phyloP scores from a whole-genome alignment of 2,888 invertebrate genomes.

The Laothoe populi region DNA sequence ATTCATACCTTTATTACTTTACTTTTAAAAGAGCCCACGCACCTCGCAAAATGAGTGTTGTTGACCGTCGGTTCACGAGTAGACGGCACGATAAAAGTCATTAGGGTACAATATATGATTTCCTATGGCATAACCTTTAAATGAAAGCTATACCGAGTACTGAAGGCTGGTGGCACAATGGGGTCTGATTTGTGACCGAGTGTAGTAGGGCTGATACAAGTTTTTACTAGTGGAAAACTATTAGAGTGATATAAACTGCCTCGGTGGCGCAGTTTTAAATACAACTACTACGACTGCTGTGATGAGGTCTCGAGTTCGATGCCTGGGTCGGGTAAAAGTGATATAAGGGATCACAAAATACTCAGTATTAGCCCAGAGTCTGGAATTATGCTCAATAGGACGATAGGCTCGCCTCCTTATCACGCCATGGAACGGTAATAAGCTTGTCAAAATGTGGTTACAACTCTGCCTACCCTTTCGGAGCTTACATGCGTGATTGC shows the following conservation, averaged over 20 bases:
- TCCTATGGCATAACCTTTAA: slow-evolving; percentile 23
- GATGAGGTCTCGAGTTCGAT: no score
- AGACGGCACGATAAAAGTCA: slow-evolving; percentile 16
- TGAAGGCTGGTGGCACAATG: slow-evolving; percentile 27
- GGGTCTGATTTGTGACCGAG: slow-evolving; percentile 31
- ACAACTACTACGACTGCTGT: no score
- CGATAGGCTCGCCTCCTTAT: no score
- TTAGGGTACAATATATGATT: slow-evolving; percentile 20
- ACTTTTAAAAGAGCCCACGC: background rate
- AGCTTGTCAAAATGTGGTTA: no score
- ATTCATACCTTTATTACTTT: slow-evolving; percentile 2
- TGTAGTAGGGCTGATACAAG: background rate
- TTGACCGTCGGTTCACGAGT: slow-evolving; percentile 15
- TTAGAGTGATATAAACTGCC: background rate
- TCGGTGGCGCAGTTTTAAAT: no score
- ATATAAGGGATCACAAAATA: no score
- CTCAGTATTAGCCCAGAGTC: no score
- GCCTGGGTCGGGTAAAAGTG: no score
- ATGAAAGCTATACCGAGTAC: slow-evolving; percentile 16
- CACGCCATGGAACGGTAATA: no score
- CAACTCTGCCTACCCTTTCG: no score
- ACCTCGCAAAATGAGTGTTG: slow-evolving; percentile 18
- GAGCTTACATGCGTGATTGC: no score
- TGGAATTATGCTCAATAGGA: no score
- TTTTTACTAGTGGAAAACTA: background rate